Evolutionary conservation across 2,113 vertebrate species (phyloP).

Genomic region (Passer domesticus): DNA sequence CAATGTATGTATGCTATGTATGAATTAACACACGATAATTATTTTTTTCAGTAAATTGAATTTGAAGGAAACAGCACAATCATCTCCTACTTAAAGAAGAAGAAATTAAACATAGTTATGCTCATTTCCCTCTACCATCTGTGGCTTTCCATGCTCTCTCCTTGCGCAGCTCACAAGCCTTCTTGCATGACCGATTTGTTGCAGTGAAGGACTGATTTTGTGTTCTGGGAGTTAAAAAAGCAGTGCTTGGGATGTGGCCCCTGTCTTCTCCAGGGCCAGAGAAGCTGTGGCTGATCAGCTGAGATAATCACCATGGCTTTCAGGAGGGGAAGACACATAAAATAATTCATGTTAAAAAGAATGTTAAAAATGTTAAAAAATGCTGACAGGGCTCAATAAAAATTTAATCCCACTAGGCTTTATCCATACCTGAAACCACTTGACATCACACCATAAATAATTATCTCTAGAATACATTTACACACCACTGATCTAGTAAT

Average conservation of each 20-base stretch:
- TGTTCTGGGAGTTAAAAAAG: constrained; percentile 32
- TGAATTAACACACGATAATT: not conserved
- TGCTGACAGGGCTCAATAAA: not conserved
- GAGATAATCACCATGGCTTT: not conserved
- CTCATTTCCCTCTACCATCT: not conserved
- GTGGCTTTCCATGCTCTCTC: not conserved
- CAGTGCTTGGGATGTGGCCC: not conserved
- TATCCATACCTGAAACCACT: not conserved
- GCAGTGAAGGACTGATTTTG: not conserved
- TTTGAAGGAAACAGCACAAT: not conserved
- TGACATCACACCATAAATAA: not conserved
- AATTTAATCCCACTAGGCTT: not conserved
- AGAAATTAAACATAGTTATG: not conserved
- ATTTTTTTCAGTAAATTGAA: not conserved
- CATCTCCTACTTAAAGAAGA: not conserved
- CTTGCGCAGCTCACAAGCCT: not conserved
- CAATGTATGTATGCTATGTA: not conserved
- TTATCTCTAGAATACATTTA: not conserved
- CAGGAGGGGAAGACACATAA: not conserved
- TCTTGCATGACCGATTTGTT: not conserved
- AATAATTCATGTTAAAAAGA: not conserved
- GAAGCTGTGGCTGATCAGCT: not conserved
- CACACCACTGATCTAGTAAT: not conserved
- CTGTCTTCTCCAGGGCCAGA: not conserved
- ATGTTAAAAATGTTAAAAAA: not conserved